Evolutionary conservation across 2,797 vertebrate species (phyloP).

Genomic region (Intellagama lesueurii): DNA sequence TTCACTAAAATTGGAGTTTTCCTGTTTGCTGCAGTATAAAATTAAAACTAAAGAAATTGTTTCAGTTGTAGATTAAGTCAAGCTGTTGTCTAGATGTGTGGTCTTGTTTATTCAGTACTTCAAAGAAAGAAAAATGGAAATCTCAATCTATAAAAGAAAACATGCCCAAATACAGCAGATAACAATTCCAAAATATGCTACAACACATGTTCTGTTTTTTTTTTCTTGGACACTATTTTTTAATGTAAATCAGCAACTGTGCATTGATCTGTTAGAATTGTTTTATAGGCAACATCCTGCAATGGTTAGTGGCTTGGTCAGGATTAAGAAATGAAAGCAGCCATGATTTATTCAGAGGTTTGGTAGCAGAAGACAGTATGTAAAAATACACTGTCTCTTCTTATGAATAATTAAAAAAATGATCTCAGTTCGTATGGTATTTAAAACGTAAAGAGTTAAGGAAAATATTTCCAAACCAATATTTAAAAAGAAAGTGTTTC

Average conservation of each 20-base stretch:
- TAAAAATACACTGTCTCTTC: slow-evolving; percentile 73
- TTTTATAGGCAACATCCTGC: slow-evolving; percentile 66
- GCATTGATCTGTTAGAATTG: slow-evolving; percentile 62
- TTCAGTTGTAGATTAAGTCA: background rate
- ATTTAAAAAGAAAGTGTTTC: background rate
- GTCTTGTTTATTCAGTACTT: background rate
- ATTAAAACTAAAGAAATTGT: background rate
- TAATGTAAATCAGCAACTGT: slow-evolving; percentile 58
- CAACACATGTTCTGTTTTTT: slow-evolving; percentile 30
- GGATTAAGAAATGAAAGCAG: slow-evolving; percentile 59
- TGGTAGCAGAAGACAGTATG: slow-evolving; percentile 74
- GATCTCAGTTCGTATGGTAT: slow-evolving; percentile 48
- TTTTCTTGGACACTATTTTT: slow-evolving; percentile 39
- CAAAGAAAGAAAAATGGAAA: background rate
- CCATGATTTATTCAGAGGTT: slow-evolving; percentile 59
- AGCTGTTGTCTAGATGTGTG: background rate
- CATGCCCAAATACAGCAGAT: background rate
- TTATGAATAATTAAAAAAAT: slow-evolving; percentile 66
- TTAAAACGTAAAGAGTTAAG: slow-evolving; percentile 9
- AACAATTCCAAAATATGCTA: slow-evolving; percentile 43
- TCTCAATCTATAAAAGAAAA: background rate
- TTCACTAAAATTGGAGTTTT: background rate
- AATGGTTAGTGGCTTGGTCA: slow-evolving; percentile 63
- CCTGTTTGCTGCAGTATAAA: background rate
- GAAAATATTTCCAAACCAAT: background rate